Evolutionary conservation across 53 echinoderm and acorn worm genomes (phyloP).

Genomic region (Astropecten irregularis): DNA sequence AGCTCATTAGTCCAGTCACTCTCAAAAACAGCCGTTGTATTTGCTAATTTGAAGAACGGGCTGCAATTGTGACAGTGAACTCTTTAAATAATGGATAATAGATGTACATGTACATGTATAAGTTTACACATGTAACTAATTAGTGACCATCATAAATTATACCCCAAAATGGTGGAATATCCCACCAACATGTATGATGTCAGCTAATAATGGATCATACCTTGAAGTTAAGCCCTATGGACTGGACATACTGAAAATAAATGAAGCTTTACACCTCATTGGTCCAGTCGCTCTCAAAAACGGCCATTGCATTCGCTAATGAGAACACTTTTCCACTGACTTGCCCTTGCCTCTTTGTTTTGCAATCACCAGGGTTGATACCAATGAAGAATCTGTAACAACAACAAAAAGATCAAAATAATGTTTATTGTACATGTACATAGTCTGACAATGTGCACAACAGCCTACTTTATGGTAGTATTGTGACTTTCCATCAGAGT

Average conservation of each 20-base stretch:
- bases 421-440: neutral
- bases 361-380: neutral
- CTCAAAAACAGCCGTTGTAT: too few relatives aligned
- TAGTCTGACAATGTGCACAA: neutral
- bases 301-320: neutral
- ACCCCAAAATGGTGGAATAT: neutral
- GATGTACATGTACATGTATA: neutral
- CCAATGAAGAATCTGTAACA: neutral
- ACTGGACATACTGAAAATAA: neutral
- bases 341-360: neutral
- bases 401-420: neutral
- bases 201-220: neutral
- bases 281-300: constrained; percentile 1
- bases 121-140: neutral
- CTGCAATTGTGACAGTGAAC: too few relatives aligned
- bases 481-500: too few relatives aligned
- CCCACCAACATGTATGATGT: neutral
- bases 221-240: neutral
- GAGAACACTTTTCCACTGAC: neutral
- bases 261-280: neutral
- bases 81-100: neutral
- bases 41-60: too few relatives aligned
- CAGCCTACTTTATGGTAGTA: neutral
- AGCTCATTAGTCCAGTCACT: too few relatives aligned
- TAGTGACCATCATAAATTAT: neutral